Conservation (phyloP, 2,113 vertebrate genomes). For the Cebidichthys violaceus region DNA sequence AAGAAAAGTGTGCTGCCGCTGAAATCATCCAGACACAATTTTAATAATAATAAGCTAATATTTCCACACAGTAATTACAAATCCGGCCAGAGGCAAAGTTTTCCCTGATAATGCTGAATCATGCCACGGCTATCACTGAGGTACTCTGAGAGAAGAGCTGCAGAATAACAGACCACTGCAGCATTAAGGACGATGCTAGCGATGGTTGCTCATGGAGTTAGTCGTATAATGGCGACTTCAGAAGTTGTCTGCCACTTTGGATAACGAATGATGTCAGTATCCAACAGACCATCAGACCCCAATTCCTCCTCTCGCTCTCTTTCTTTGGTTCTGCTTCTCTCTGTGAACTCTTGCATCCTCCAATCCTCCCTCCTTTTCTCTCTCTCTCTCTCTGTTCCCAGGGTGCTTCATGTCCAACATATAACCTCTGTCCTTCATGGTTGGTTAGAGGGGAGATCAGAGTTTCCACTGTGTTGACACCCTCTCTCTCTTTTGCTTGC, state of each 20-base stretch:
- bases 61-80: constrained; percentile 45
- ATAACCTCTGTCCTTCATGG: constrained; percentile 74
- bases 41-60: constrained; percentile 18
- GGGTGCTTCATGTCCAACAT: constrained; percentile 57
- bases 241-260: constrained; percentile 49
- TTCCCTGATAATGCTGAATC: constrained; percentile 32
- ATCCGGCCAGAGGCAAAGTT: constrained; percentile 36
- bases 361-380: constrained; percentile 5
- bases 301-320: constrained; percentile 12
- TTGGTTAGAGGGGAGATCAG: constrained; percentile 73
- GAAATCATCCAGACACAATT: neutral
- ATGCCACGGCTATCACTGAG: neutral
- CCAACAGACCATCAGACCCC: constrained; percentile 47
- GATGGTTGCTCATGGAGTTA: constrained; percentile 37
- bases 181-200: constrained; percentile 17
- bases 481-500: constrained; percentile 13
- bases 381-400: constrained; percentile 42
- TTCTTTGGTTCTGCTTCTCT: constrained; percentile 22
- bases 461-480: constrained; percentile 49
- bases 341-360: constrained; percentile 7
- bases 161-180: constrained; percentile 13
- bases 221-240: constrained; percentile 48
- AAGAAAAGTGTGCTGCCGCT: neutral
- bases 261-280: constrained; percentile 60
- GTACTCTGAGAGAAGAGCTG: constrained; percentile 2